These are phyloP conservation scores for Pristionchus maxplancki DNA, from an alignment of 2,888 invertebrate species.

Conservation along the genomic window DNA sequence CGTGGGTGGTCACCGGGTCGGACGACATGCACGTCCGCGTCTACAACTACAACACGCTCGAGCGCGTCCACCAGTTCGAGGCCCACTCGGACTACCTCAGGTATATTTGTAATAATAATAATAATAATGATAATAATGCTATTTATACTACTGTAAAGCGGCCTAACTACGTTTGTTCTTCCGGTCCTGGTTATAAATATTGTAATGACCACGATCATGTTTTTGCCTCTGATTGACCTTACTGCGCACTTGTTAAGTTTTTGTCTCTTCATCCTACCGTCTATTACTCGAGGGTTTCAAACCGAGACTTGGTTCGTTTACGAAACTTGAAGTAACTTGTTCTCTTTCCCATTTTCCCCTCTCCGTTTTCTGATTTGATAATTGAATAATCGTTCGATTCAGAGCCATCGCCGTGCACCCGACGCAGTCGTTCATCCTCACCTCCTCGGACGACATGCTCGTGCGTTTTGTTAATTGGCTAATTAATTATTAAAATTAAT, in stretches of 20 bases:
- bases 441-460: slow-evolving; percentile 93
- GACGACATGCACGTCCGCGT: slow-evolving; percentile 86
- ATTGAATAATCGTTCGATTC: neutral
- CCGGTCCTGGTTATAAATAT: too few species aligned
- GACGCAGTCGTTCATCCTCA: slow-evolving; percentile 95
- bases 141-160: too few species aligned
- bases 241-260: too few species aligned
- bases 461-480: slow-evolving; percentile 77
- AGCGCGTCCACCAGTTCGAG: slow-evolving; percentile 94
- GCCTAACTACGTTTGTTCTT: too few species aligned
- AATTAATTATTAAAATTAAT: neutral
- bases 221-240: too few species aligned
- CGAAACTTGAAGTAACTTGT: too few species aligned
- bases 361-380: neutral
- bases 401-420: slow-evolving; percentile 94
- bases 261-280: too few species aligned
- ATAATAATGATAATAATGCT: too few species aligned
- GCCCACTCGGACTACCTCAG: slow-evolving; percentile 97
- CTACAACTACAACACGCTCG: slow-evolving; percentile 98
- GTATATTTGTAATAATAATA: slow-evolving; percentile 79
- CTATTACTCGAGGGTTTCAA: neutral
- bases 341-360: too few species aligned
- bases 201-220: too few species aligned
- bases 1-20: slow-evolving; percentile 98
- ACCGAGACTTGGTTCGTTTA: neutral